Percentiles rank a stretch among this genome's conserved stretches.
Evolutionary conservation across 35 echinoderm and acorn worm species (phyloP).

Genomic region (Apostichopus californicus): DNA sequence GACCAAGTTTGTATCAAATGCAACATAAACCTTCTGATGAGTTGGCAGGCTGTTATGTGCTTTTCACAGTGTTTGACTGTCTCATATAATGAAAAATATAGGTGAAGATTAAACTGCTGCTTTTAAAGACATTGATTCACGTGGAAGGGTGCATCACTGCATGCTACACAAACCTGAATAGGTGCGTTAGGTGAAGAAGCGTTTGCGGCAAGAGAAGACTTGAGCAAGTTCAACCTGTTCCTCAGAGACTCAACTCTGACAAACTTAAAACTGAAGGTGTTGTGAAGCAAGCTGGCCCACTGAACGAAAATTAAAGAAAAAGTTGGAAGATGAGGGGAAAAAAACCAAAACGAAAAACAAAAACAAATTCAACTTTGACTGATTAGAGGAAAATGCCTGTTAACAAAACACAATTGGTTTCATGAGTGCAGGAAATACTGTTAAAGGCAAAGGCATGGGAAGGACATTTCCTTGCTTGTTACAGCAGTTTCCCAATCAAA

Average conservation of each 20-base stretch:
- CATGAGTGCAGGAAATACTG: no score
- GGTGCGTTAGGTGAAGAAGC: not conserved
- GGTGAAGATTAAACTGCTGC: not conserved
- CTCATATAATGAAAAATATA: no score
- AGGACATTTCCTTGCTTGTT: no score
- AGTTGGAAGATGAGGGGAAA: constrained; percentile 11
- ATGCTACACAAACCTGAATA: constrained; percentile 36
- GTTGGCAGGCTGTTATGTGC: no score
- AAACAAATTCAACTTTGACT: not conserved
- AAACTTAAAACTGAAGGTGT: constrained; percentile 62
- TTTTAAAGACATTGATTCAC: not conserved
- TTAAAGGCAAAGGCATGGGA: no score
- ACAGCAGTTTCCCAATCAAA: no score
- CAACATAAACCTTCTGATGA: no score
- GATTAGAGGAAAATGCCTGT: no score
- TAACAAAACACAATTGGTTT: no score
- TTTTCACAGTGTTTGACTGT: no score
- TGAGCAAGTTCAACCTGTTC: constrained; percentile 44
- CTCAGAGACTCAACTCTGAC: constrained; percentile 29
- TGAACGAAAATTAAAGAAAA: constrained; percentile 20
- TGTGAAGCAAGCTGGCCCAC: constrained; percentile 54
- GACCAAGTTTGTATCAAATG: no score
- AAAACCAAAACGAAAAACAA: not conserved
- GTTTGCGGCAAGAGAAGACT: constrained; percentile 44
- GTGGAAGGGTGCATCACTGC: constrained; percentile 15